phyloP scores from a whole-genome alignment of 2,888 invertebrate species.

The Orchesella flavescens region DNA sequence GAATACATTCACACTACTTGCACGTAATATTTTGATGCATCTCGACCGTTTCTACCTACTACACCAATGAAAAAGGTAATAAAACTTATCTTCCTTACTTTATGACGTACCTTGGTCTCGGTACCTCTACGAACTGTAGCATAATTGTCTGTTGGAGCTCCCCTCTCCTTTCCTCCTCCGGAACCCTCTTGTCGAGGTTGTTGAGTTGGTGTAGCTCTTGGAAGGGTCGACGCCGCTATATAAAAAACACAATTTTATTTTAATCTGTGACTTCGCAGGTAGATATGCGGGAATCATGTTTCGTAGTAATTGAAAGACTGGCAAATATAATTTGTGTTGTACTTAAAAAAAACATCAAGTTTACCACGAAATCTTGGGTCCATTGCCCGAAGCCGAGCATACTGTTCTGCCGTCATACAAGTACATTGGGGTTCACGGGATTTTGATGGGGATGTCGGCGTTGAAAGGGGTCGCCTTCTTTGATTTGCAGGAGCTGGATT shows the following conservation, averaged over 20 bases:
- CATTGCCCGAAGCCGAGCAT: constrained; percentile 87
- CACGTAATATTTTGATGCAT: background rate
- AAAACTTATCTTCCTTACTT: constrained; percentile 52
- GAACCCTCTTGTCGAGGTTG: constrained; percentile 64
- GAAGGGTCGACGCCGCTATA: constrained; percentile 71
- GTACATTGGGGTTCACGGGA: constrained; percentile 91
- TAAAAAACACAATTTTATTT: constrained; percentile 3
- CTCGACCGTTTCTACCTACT: constrained; percentile 2
- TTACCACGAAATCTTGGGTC: constrained; percentile 86
- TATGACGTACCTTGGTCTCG: constrained; percentile 69
- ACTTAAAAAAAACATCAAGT: background rate
- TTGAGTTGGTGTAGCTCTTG: constrained; percentile 69
- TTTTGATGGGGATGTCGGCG: constrained; percentile 92
- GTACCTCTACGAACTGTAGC: constrained; percentile 68
- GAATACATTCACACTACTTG: background rate
- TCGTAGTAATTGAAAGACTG: too few species aligned
- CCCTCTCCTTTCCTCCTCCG: constrained; percentile 60
- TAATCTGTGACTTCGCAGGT: too few species aligned
- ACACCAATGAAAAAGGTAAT: constrained; percentile 20
- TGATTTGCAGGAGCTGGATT: constrained; percentile 80
- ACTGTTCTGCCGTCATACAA: constrained; percentile 95
- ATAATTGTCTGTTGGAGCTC: constrained; percentile 60
- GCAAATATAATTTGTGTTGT: too few species aligned
- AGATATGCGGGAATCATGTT: too few species aligned
- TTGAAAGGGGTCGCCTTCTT: constrained; percentile 88